Evolutionary conservation across 2,888 invertebrate species (phyloP).

Genomic region (Herminia tarsipennalis): DNA sequence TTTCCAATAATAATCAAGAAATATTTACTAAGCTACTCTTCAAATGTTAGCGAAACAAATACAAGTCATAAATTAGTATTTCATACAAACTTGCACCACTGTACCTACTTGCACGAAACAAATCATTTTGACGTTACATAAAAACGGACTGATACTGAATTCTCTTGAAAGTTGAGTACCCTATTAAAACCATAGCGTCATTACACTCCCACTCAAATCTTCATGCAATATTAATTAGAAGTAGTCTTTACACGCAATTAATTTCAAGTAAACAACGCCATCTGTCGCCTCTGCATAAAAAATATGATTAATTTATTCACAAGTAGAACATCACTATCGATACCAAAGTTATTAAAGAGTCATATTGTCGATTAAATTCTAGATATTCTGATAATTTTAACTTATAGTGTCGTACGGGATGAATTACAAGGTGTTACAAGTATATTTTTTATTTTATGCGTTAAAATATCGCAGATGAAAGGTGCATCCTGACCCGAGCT

Average conservation of each 20-base stretch:
- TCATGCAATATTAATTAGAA: slow-evolving; percentile 29
- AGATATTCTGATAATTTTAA: background rate
- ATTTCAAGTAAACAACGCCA: slow-evolving; percentile 69
- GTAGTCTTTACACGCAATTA: slow-evolving; percentile 54
- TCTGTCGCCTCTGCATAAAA: slow-evolving; percentile 55
- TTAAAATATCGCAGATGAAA: too few relatives aligned
- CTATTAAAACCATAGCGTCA: background rate
- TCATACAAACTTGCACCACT: too few relatives aligned
- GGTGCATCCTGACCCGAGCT: too few relatives aligned
- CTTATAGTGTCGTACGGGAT: background rate
- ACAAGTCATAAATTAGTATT: too few relatives aligned
- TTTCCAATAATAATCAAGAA: too few relatives aligned
- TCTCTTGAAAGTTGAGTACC: background rate
- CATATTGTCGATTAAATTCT: background rate
- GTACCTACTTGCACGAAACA: too few relatives aligned
- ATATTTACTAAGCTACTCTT: too few relatives aligned
- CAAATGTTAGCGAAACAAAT: too few relatives aligned
- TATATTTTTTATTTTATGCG: too few relatives aligned
- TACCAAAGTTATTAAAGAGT: slow-evolving; percentile 12
- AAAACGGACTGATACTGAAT: too few relatives aligned
- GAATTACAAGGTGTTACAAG: too few relatives aligned
- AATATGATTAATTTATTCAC: slow-evolving; percentile 62
- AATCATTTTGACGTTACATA: too few relatives aligned
- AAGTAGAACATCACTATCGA: slow-evolving; percentile 20
- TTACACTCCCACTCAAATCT: background rate